Evolutionary conservation across 1,140 invertebrate species (phyloP), one percentile per base, ranked within the genome.

Genomic region (Hycleus cichorii): DNA sequence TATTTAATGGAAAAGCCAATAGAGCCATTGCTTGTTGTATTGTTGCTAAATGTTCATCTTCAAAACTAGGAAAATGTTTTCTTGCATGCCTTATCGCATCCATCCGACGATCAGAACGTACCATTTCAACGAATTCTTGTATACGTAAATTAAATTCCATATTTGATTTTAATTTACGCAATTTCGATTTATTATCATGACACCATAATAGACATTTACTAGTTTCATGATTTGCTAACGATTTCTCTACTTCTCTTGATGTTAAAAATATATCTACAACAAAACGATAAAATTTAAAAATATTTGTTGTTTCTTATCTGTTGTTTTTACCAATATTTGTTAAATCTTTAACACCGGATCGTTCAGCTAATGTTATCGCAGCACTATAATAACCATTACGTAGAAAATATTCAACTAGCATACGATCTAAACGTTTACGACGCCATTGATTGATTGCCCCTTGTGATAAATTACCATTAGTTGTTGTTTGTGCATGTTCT

Each of bases 361-460:
- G 83, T 47, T 91, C 85, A 1, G 93, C 91, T 10, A 98, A 74
- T 68, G 86, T 84, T 54, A 88, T 85, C 2, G 95, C 95, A 2
- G 93, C 90, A 69, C 92, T 89, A 70, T 98, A 98, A 75, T 95
- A 97, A 1, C 96, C 95, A 73, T 91, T 88, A 54, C 95, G 80
- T n/a, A 98, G 80, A 67, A 96, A 92, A 76, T 98, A 95, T 74
- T 99, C 96, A 10, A 98, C 92, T 8, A 98, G 77, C 87, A 98
- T 92, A 49, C 96, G 81, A 76, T 98, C 94, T 18, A 98, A 73
- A 48, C 95, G 83, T 49, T 90, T 88, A 58, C 89, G 83, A 57
- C 89, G 84, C 93, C 93, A 98, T 64, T 88, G 86, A 73, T 85
- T 89, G 44, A 86, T 74, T 5, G 82, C 76, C 0, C 80, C 81